Evolutionary conservation across 2,888 invertebrate genomes (phyloP).

Genomic region (Adela reaumurella): DNA sequence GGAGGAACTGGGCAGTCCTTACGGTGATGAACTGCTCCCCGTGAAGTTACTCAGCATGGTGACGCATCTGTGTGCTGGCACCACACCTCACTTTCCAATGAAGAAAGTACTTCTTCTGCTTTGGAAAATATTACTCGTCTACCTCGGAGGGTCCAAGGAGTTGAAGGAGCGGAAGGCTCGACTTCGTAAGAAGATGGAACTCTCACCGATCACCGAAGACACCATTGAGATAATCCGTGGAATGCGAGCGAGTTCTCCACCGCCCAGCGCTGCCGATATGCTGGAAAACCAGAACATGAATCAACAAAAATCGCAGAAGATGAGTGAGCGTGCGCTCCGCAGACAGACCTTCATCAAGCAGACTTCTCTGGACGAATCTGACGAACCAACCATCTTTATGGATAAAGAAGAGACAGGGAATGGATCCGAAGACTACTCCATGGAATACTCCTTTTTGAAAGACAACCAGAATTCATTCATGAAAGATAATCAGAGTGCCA

Average conservation of each 20-base stretch:
- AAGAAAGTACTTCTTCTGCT: slow-evolving; percentile 92
- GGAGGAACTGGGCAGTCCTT: slow-evolving; percentile 55
- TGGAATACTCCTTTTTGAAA: slow-evolving; percentile 51
- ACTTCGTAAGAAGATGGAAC: slow-evolving; percentile 64
- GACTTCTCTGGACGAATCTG: slow-evolving; percentile 81
- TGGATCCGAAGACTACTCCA: slow-evolving; percentile 59
- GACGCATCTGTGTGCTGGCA: slow-evolving; percentile 92
- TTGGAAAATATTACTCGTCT: slow-evolving; percentile 93
- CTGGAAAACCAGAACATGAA: slow-evolving; percentile 77
- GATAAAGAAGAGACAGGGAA: slow-evolving; percentile 65
- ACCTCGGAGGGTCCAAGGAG: slow-evolving; percentile 86
- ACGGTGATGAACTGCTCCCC: slow-evolving; percentile 79
- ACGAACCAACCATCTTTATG: slow-evolving; percentile 66
- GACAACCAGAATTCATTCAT: slow-evolving; percentile 28
- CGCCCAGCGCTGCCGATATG: slow-evolving; percentile 87
- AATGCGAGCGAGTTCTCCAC: slow-evolving; percentile 94
- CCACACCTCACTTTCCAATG: slow-evolving; percentile 96
- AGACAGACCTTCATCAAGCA: slow-evolving; percentile 85
- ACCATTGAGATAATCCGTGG: slow-evolving; percentile 89
- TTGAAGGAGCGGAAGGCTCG: slow-evolving; percentile 73
- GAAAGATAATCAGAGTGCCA: no score
- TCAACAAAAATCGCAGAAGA: slow-evolving; percentile 55
- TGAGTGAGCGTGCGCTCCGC: slow-evolving; percentile 63
- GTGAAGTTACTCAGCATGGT: slow-evolving; percentile 94
- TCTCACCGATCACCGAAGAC: slow-evolving; percentile 83